phyloP scores from a whole-genome alignment of 2,888 invertebrate species.

The Timandra comae region DNA sequence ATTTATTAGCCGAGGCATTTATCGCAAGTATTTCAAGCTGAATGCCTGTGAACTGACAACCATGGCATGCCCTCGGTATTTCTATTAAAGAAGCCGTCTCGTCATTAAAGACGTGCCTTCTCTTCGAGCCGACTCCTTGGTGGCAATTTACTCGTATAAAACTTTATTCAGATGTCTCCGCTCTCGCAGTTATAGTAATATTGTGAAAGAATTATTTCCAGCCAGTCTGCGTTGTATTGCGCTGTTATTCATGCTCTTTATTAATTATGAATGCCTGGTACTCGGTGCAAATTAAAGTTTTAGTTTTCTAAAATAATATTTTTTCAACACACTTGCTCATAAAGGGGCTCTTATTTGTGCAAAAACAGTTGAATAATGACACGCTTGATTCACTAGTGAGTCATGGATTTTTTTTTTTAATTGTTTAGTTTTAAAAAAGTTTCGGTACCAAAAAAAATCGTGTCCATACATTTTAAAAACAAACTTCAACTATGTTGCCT shows the following conservation, averaged over 20 bases:
- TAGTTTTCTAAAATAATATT: too few relatives aligned
- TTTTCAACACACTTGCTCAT: too few relatives aligned
- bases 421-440: too few relatives aligned
- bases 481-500: too few relatives aligned
- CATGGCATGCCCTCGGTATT: conserved; percentile 53
- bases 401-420: too few relatives aligned
- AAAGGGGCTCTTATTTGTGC: too few relatives aligned
- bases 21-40: conserved; percentile 14
- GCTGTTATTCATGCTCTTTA: not conserved
- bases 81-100: conserved; percentile 71
- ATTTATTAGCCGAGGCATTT: conserved; percentile 15
- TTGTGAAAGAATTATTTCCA: conserved; percentile 8
- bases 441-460: too few relatives aligned
- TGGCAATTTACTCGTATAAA: conserved; percentile 65
- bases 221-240: conserved; percentile 3
- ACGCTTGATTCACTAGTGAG: too few relatives aligned
- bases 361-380: too few relatives aligned
- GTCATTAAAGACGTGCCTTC: conserved; percentile 65
- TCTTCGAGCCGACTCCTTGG: conserved; percentile 30
- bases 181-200: conserved; percentile 2
- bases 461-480: too few relatives aligned
- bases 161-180: conserved; percentile 63
- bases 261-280: too few relatives aligned
- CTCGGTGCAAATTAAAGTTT: too few relatives aligned
- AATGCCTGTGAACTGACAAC: conserved; percentile 27